Evolutionary conservation across 2,113 vertebrate genomes (phyloP).

Genomic region (Pycnonotus jocosus): DNA sequence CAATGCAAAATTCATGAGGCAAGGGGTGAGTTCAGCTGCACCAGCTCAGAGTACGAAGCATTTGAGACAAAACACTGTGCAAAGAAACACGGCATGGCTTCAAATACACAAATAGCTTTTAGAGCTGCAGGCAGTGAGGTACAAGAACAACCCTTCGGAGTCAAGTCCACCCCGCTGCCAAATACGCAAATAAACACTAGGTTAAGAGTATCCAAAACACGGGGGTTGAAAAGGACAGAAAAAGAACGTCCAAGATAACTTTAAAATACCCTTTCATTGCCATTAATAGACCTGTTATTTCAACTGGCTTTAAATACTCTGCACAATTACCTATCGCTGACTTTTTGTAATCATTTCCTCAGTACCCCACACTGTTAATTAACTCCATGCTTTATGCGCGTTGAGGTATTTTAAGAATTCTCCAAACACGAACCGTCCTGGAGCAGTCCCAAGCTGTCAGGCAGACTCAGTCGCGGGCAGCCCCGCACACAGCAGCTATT

Average conservation of each 20-base stretch:
- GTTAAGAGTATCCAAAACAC: not conserved
- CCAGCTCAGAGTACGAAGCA: not conserved
- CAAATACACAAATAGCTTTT: not conserved
- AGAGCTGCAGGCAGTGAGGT: not conserved
- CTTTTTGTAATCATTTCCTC: not conserved
- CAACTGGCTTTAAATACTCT: not conserved
- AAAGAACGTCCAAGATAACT: not conserved
- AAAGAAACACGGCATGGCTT: not conserved
- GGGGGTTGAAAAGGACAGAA: fast-evolving
- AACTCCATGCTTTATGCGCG: not conserved
- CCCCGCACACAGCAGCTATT: not conserved
- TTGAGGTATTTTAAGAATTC: not conserved
- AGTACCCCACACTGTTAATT: not conserved
- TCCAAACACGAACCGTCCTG: fast-evolving
- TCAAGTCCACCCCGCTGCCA: not conserved
- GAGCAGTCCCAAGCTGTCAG: not conserved
- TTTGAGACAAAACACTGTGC: not conserved
- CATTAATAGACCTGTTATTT: not conserved
- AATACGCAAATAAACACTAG: not conserved
- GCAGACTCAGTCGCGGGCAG: not conserved
- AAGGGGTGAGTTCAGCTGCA: fast-evolving
- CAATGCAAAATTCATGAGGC: not conserved
- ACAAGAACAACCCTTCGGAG: not conserved
- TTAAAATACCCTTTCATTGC: not conserved
- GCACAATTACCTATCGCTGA: not conserved